Percentiles rank a stretch among this genome's conserved stretches.
Conservation (phyloP, 2,888 invertebrate species). For the Aleiodes testaceus region DNA sequence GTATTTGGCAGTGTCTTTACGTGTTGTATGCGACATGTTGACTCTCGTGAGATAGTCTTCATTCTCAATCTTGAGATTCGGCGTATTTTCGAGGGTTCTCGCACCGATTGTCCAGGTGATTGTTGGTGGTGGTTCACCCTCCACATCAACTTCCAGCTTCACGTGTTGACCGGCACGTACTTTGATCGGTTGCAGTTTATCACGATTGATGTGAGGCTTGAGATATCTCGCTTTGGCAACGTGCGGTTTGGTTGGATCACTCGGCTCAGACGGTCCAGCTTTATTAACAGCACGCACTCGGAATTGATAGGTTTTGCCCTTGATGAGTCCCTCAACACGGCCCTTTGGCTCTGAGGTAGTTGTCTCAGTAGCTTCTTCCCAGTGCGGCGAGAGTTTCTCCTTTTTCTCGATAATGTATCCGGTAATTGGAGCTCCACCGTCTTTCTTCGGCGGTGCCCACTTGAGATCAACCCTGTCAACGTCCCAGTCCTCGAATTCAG, state of each 20-base stretch:
- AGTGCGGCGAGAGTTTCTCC: slow-evolving; percentile 83
- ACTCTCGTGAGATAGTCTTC: slow-evolving; percentile 94
- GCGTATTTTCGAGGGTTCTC: slow-evolving; percentile 80
- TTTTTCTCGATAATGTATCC: slow-evolving; percentile 93
- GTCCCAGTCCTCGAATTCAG: slow-evolving; percentile 91
- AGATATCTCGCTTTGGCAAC: slow-evolving; percentile 90
- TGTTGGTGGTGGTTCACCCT: slow-evolving; percentile 97
- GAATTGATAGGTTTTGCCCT: slow-evolving; percentile 96
- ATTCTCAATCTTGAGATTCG: slow-evolving; percentile 85
- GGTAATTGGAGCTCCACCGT: slow-evolving; percentile 86
- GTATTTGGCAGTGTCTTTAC: slow-evolving; percentile 93
- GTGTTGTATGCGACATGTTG: slow-evolving; percentile 84
- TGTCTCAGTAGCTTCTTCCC: slow-evolving; percentile 83
- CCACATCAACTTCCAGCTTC: slow-evolving; percentile 94
- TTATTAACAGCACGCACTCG: slow-evolving; percentile 96
- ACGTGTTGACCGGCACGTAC: slow-evolving; percentile 93
- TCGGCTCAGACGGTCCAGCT: slow-evolving; percentile 93
- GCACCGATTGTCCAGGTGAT: slow-evolving; percentile 86
- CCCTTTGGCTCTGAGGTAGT: slow-evolving; percentile 86
- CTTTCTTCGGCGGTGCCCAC: slow-evolving; percentile 86
- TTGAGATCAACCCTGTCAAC: slow-evolving; percentile 90
- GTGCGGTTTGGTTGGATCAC: slow-evolving; percentile 90
- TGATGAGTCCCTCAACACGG: slow-evolving; percentile 88
- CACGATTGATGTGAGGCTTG: slow-evolving; percentile 95
- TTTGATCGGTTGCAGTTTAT: slow-evolving; percentile 90